Conservation (phyloP, 2,888 invertebrate species). For the Ornithoptera priamus region DNA sequence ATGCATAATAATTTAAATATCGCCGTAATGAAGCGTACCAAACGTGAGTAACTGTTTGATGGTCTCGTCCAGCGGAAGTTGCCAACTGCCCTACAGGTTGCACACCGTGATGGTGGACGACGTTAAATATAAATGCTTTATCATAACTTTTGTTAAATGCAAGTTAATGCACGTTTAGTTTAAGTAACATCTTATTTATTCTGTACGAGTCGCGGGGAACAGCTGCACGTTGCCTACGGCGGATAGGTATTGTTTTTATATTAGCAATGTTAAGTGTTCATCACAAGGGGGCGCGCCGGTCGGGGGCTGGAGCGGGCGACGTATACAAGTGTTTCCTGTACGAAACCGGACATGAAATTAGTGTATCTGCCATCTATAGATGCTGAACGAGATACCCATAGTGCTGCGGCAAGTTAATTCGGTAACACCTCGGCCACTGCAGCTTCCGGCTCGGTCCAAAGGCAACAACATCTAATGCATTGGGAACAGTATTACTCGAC, state of each 20-base stretch:
- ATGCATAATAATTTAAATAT: slow-evolving; percentile 25
- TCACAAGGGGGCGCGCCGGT: slow-evolving; percentile 25
- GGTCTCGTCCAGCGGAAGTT: background rate
- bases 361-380: too few species aligned
- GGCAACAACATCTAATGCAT: slow-evolving; percentile 30
- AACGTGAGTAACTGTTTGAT: background rate
- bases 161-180: slow-evolving; percentile 33
- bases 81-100: slow-evolving; percentile 11
- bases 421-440: slow-evolving; percentile 4
- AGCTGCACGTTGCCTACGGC: slow-evolving; percentile 9
- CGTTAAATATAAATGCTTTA: slow-evolving; percentile 26
- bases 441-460: slow-evolving; percentile 20
- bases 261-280: slow-evolving; percentile 23
- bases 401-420: background rate
- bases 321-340: too few species aligned
- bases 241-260: slow-evolving; percentile 27
- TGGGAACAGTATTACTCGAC: slow-evolving; percentile 57
- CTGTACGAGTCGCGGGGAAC: slow-evolving; percentile 26
- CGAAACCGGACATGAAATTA: too few species aligned
- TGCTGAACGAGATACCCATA: too few species aligned
- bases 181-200: slow-evolving; percentile 37
- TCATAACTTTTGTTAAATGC: slow-evolving; percentile 27
- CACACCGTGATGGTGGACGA: slow-evolving; percentile 9
- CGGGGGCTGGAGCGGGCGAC: slow-evolving; percentile 13
- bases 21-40: background rate